Conservation (phyloP, 2,797 vertebrate species). For the Potorous gilbertii region DNA sequence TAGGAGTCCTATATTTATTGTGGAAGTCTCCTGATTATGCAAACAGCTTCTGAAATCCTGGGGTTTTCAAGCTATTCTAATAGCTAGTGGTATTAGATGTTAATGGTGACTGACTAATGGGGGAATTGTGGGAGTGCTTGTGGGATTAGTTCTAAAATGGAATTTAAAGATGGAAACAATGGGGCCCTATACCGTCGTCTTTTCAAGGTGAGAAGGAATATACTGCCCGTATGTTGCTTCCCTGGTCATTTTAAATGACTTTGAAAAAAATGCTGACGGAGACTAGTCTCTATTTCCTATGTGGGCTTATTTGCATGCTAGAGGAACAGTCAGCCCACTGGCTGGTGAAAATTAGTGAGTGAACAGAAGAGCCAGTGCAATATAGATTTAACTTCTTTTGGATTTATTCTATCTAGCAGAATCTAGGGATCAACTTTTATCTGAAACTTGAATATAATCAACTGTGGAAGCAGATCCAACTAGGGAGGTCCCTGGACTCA, state of each 20-base stretch:
- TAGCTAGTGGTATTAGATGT: slow-evolving; percentile 20
- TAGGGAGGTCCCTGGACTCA: not conserved
- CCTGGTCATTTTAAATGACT: not conserved
- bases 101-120: not conserved
- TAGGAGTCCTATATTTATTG: slow-evolving; percentile 38
- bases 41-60: not conserved
- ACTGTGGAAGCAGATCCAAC: not conserved
- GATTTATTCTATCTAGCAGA: not conserved
- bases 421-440: not conserved
- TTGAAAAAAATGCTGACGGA: not conserved
- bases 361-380: not conserved
- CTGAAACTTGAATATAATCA: not conserved
- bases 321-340: not conserved
- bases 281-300: not conserved
- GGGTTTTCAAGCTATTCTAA: slow-evolving; percentile 2
- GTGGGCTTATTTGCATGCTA: not conserved
- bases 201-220: not conserved
- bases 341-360: not conserved
- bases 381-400: not conserved
- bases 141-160: slow-evolving; percentile 51
- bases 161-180: slow-evolving; percentile 38
- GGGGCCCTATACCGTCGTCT: not conserved
- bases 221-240: not conserved
- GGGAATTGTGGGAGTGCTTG: slow-evolving; percentile 30
- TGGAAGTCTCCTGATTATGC: not conserved